Evolutionary conservation across 2,113 vertebrate genomes (phyloP).

Genomic region (Toxostoma redivivum): DNA sequence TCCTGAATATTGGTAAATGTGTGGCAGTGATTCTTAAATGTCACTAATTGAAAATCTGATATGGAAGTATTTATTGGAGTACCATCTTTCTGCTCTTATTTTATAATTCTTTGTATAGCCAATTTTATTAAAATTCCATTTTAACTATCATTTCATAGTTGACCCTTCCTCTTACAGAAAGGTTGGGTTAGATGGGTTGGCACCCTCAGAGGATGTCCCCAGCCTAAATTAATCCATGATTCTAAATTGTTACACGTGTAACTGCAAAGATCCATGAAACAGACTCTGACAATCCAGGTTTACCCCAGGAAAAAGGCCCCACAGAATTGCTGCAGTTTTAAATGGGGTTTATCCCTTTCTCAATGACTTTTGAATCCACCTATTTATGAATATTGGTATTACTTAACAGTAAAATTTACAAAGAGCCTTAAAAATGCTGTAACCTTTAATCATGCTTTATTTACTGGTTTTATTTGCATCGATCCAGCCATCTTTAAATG

Average conservation of each 20-base stretch:
- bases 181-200: not conserved
- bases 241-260: fast-evolving
- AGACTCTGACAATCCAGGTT: not conserved
- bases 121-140: not conserved
- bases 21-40: not conserved
- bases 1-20: not conserved
- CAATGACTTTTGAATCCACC: not conserved
- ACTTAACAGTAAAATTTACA: not conserved
- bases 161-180: not conserved
- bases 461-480: not conserved
- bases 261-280: not conserved
- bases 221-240: not conserved
- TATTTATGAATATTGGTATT: not conserved
- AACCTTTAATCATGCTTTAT: not conserved
- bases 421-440: not conserved
- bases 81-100: not conserved
- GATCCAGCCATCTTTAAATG: not conserved
- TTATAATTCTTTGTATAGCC: not conserved
- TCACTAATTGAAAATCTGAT: not conserved
- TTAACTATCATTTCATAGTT: not conserved
- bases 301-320: not conserved
- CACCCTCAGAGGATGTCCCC: not conserved
- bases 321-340: not conserved
- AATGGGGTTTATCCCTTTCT: not conserved
- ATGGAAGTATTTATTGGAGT: not conserved